phyloP scores from a whole-genome alignment of 2,888 invertebrate genomes.

The Aethes cnicana region DNA sequence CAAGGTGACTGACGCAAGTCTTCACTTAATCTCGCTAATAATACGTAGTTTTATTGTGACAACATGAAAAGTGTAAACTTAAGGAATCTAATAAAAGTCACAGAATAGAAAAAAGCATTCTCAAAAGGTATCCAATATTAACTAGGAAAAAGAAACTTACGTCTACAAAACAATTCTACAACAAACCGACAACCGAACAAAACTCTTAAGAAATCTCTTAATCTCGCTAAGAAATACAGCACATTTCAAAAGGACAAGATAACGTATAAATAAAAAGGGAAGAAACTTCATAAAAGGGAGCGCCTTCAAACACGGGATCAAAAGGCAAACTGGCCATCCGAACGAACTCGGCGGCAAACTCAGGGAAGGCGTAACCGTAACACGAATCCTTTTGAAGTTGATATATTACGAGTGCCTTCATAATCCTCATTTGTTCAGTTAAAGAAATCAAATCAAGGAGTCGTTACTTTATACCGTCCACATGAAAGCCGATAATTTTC shows the following conservation, averaged over 20 bases:
- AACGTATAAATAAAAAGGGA: conserved; percentile 49
- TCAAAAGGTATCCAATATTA: conserved; percentile 1
- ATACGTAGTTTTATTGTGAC: too few species aligned
- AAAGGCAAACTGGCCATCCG: conserved; percentile 48
- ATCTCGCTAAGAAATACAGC: conserved; percentile 27
- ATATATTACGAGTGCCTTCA: too few species aligned
- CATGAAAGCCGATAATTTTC: too few species aligned
- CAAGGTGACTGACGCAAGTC: too few species aligned
- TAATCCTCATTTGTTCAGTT: too few species aligned
- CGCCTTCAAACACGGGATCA: conserved; percentile 55
- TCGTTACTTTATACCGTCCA: too few species aligned
- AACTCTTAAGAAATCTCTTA: conserved; percentile 30
- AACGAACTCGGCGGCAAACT: conserved; percentile 43
- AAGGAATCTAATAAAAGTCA: too few species aligned
- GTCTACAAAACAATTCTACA: conserved; percentile 24
- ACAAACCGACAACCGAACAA: conserved; percentile 9
- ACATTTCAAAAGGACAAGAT: conserved; percentile 29
- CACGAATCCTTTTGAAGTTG: too few species aligned
- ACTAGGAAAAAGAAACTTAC: conserved; percentile 3
- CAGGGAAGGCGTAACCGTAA: conserved; percentile 43
- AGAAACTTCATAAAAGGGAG: conserved; percentile 48
- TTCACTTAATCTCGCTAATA: not conserved
- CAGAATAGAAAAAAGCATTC: conserved; percentile 6
- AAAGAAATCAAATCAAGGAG: too few species aligned
- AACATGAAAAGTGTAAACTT: too few species aligned